These are phyloP conservation scores for Gisinianus flammeolus DNA, from an alignment of 2,888 invertebrate genomes.

Conservation along the genomic window DNA sequence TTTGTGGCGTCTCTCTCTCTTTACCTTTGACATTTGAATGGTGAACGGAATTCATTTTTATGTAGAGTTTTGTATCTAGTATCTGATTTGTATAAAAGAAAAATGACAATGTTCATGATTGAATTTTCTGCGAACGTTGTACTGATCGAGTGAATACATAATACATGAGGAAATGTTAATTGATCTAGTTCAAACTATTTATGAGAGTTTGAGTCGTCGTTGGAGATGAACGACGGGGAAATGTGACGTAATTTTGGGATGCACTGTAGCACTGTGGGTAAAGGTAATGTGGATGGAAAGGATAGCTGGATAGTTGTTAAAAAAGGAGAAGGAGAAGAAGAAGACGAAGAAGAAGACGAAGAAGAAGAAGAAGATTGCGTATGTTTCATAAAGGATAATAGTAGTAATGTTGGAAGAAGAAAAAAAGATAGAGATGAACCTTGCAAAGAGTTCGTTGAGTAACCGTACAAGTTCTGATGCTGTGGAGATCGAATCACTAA, in stretches of 20 bases:
- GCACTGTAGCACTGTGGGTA: no score
- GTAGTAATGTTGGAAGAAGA: slow-evolving; percentile 10
- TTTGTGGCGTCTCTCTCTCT: no score
- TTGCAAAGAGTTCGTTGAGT: slow-evolving; percentile 86
- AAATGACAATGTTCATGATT: no score
- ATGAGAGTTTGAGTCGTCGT: background rate
- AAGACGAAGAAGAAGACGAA: background rate
- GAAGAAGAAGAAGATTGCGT: background rate
- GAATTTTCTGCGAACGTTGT: no score
- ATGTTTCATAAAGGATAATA: slow-evolving; percentile 8
- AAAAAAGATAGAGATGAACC: slow-evolving; percentile 64
- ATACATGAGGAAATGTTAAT: no score
- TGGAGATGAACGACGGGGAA: background rate
- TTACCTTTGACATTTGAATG: no score
- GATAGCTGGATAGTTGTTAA: background rate
- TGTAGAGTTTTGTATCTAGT: no score
- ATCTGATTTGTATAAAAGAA: no score
- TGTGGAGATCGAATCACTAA: slow-evolving; percentile 61
- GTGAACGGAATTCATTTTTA: no score
- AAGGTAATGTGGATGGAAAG: background rate
- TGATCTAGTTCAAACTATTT: no score
- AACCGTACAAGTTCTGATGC: slow-evolving; percentile 89
- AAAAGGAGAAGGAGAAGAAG: background rate
- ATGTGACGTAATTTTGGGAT: no score
- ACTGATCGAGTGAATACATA: no score